Base-by-base conservation (phyloP, 1,140 invertebrate species). In the Campoletis sonorensis region DNA sequence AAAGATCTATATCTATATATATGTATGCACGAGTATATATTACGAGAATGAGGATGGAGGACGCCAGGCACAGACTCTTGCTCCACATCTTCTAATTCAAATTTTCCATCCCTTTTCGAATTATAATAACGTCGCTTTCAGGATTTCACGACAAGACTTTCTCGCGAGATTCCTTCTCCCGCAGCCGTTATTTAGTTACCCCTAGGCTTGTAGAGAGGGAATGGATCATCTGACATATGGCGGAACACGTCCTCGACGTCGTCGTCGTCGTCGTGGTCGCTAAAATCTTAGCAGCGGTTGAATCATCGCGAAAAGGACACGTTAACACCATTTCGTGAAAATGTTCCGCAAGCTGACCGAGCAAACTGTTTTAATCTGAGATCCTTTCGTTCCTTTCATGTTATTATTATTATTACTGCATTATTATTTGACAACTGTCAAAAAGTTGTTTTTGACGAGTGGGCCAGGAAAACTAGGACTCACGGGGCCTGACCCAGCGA, bases 61-160 rank as follows among this genome's bases (percentile, higher is more conserved):
- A 70, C 49, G 80, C 49, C 64, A 77, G 27, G 21, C 75, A 40
- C 75, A 77, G 75, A 64, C 54, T 76, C 73, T 77, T 75, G 72
- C 72, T 75, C 72, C 72, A 61, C 75, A 77, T 77, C 75, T 72
- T 75, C 73, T 81, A 75, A 81, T 81, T 81, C 80, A 81, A 81
- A 81, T 81, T 81, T 81, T 45, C 70, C 70, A 67, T 54, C 75
- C 75, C 54, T 77, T 70, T 70, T 77, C 75, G 75, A 81, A 81
- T 81, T 81, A 81, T 77, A 77, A 77, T 77, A 77, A 77, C 75
- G 75, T 77, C 75, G 75, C 54, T 64, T 58, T 30, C 54, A 64
- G 27, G 18, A 33, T 30, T 30, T 51, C 18, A 33, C 72, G 30
- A 3, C 27, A 33, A 33, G 67, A 64, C 27, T 77, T 40, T 77